These are phyloP conservation scores for Catharus ustulatus DNA, from an alignment of 2,797 vertebrate species.

Conservation along the genomic window DNA sequence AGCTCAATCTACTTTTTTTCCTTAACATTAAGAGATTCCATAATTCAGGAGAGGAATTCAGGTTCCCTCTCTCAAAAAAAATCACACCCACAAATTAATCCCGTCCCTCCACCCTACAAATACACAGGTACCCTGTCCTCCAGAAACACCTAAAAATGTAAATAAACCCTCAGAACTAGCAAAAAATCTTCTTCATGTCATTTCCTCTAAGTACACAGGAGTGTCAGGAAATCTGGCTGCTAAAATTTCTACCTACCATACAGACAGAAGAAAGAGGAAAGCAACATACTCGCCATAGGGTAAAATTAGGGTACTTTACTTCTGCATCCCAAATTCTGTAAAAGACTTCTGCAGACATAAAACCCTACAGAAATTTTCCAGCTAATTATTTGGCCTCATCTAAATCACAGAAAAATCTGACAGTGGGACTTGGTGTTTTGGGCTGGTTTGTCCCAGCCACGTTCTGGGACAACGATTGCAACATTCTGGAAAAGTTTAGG, in stretches of 20 bases:
- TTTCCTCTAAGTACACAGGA: not conserved
- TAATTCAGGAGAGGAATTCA: not conserved
- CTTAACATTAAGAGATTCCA: not conserved
- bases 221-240: not conserved
- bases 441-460: not conserved
- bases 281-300: not conserved
- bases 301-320: not conserved
- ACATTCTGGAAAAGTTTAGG: not conserved
- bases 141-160: not conserved
- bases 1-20: rapidly evolving
- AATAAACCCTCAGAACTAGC: not conserved
- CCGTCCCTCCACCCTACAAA: not conserved
- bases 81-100: not conserved
- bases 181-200: not conserved
- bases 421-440: not conserved
- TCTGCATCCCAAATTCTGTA: not conserved
- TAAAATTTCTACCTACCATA: not conserved
- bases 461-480: not conserved
- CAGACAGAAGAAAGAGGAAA: not conserved
- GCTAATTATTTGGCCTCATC: not conserved
- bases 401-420: not conserved
- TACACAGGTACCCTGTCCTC: not conserved
- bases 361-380: not conserved
- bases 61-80: not conserved
- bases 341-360: not conserved